These are phyloP conservation scores for Heterochromis multidens DNA, from an alignment of 2,113 vertebrate species.

Conservation along the genomic window DNA sequence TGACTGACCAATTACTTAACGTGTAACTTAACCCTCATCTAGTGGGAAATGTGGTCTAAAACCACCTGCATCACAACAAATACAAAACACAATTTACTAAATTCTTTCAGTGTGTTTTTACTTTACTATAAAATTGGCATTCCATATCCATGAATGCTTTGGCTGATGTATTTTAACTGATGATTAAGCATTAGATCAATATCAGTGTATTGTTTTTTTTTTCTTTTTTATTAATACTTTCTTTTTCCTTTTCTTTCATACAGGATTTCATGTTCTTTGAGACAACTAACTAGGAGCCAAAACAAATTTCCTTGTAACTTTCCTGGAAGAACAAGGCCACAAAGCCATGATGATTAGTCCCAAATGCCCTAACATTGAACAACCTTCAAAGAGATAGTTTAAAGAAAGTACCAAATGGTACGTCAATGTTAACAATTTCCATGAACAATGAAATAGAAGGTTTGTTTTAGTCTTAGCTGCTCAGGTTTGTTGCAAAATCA, in stretches of 20 bases:
- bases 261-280: conserved; percentile 95
- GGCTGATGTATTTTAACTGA: neutral
- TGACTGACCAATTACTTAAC: neutral
- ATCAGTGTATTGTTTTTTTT: neutral
- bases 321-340: conserved; percentile 37
- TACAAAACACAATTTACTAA: conserved; percentile 2
- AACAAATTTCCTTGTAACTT: neutral
- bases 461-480: conserved; percentile 37
- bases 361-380: conserved; percentile 9
- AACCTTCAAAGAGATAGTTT: conserved; percentile 26
- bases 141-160: neutral
- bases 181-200: neutral
- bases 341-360: conserved; percentile 43
- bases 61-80: neutral
- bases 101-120: neutral
- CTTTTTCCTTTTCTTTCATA: neutral
- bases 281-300: conserved; percentile 49
- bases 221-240: neutral
- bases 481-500: conserved; percentile 28
- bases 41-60: conserved; percentile 13
- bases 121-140: neutral
- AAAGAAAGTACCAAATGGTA: conserved; percentile 3
- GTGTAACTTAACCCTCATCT: conserved; percentile 13
- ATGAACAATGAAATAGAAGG: conserved; percentile 44
- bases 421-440: conserved; percentile 14